Evolutionary conservation across 2,888 invertebrate species (phyloP).

Genomic region (Polietes domitor): DNA sequence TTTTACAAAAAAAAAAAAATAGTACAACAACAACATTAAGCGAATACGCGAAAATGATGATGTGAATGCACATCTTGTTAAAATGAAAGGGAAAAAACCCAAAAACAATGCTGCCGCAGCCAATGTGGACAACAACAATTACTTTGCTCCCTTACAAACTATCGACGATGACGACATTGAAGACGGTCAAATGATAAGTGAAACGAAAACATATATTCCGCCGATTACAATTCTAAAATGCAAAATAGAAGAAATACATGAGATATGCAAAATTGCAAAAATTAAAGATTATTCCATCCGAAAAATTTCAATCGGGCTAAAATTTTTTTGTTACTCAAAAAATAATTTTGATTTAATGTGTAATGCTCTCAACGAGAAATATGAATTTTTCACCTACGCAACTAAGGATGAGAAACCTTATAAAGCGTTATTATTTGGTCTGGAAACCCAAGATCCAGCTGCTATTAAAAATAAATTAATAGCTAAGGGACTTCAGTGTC

Average conservation of each 20-base stretch:
- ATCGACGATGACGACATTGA: constrained; percentile 17
- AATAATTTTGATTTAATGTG: not conserved
- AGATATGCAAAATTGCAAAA: not conserved
- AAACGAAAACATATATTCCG: not conserved
- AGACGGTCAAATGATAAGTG: not conserved
- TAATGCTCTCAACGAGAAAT: not conserved
- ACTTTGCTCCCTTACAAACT: constrained; percentile 27
- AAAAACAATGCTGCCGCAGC: not conserved
- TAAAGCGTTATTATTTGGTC: not conserved
- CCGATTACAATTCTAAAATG: not conserved
- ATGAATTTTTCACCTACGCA: constrained; percentile 2
- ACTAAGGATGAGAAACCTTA: constrained; percentile 13
- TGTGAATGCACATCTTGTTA: constrained; percentile 22
- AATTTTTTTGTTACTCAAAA: not conserved
- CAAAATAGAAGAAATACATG: not conserved
- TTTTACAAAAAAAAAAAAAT: constrained; percentile 12
- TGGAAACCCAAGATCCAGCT: constrained; percentile 6
- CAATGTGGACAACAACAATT: constrained; percentile 5
- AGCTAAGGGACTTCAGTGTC: not conserved
- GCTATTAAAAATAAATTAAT: not conserved
- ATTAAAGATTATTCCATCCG: not conserved
- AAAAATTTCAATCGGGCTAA: constrained; percentile 19
- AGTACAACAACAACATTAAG: constrained; percentile 13
- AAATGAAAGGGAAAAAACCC: not conserved
- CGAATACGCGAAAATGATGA: not conserved